A percentile compares a stretch with the other conserved stretches of the same genome.
Conservation (phyloP, 2,797 vertebrate species). For the Macrochelys suwanniensis region DNA sequence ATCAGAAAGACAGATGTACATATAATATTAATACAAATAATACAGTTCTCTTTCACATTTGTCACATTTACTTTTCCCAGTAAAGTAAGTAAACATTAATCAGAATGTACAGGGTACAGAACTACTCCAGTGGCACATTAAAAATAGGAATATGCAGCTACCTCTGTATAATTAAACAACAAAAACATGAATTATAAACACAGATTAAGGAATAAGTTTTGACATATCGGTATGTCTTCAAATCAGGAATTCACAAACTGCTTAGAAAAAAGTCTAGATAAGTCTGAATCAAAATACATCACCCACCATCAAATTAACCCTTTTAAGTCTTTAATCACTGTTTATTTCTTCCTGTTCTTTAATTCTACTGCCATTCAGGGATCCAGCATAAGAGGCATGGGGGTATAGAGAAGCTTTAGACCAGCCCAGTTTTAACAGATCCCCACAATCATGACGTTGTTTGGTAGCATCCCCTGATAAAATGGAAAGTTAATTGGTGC, state of each 20-base stretch:
- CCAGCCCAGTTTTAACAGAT: neutral
- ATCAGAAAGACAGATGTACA: neutral
- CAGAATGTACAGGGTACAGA: neutral
- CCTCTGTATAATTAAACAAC: constrained; percentile 9
- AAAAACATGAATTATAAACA: constrained; percentile 4
- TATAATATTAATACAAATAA: neutral
- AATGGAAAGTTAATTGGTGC: neutral
- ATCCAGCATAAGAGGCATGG: neutral
- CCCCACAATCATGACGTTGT: neutral
- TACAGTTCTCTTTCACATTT: neutral
- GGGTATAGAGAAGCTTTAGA: neutral
- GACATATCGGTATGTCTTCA: neutral
- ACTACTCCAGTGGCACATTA: neutral
- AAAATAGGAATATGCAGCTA: neutral
- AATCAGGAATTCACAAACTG: neutral
- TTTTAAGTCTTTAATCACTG: neutral
- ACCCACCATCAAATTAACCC: neutral
- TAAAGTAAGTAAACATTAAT: neutral
- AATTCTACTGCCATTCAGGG: neutral
- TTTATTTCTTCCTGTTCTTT: neutral
- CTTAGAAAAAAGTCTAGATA: constrained; percentile 18
- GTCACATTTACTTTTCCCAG: neutral
- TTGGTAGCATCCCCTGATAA: neutral
- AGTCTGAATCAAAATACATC: neutral
- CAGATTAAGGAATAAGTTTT: constrained; percentile 1